Evolutionary conservation across 1,140 invertebrate species (phyloP).

Genomic region (Kradibia gibbosae): DNA sequence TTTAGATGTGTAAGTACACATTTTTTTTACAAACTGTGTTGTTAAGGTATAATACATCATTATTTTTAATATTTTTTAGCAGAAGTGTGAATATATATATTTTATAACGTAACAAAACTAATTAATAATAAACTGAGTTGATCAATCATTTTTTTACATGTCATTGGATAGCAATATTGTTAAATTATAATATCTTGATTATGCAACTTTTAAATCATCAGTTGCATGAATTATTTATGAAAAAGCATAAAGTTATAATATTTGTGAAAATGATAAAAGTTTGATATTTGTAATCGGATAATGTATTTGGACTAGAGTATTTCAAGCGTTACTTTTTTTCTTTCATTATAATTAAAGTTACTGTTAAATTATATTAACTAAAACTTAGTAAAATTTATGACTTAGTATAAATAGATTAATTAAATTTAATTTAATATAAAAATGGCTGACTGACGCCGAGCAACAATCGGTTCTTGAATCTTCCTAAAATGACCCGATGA

Average conservation of each 20-base stretch:
- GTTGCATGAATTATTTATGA: neutral
- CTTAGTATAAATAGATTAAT: conserved; percentile 21
- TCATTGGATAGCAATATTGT: conserved; percentile 14
- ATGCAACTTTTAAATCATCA: neutral
- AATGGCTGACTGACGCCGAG: conserved; percentile 57
- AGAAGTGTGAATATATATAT: too few species aligned
- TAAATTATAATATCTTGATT: neutral
- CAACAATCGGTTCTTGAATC: conserved; percentile 61
- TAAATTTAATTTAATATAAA: conserved; percentile 45
- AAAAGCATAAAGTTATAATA: neutral
- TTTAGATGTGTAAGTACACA: too few species aligned
- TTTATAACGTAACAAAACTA: too few species aligned
- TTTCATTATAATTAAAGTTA: conserved; percentile 11
- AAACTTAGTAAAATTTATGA: conserved; percentile 22
- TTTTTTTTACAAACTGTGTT: too few species aligned
- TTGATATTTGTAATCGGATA: too few species aligned
- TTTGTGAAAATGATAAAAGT: neutral
- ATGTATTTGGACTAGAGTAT: too few species aligned
- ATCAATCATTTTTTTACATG: neutral
- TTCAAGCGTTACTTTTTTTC: too few species aligned
- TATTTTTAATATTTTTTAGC: too few species aligned
- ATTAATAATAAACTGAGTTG: too few species aligned
- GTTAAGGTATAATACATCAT: too few species aligned
- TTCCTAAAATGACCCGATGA: conserved; percentile 65
- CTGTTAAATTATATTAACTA: neutral